These are phyloP conservation scores for Agonum fuliginosum DNA, from an alignment of 2,888 invertebrate genomes.

Conservation along the genomic window DNA sequence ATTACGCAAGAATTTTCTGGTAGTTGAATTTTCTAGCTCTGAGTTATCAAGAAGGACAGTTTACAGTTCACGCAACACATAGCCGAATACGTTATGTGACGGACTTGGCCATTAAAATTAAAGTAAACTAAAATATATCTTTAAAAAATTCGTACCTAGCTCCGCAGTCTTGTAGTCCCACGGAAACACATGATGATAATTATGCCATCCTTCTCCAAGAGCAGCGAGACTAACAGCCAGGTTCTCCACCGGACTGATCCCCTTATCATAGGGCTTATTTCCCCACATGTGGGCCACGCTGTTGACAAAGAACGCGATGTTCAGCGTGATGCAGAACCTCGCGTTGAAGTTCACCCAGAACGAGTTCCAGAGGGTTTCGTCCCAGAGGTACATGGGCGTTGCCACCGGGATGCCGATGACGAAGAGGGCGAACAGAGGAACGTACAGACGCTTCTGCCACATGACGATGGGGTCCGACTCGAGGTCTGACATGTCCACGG, in stretches of 20 bases:
- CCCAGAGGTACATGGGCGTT: conserved; percentile 90
- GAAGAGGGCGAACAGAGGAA: conserved; percentile 82
- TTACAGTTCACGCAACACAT: no score
- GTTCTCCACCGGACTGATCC: conserved; percentile 84
- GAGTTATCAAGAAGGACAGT: no score
- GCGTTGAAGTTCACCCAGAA: conserved; percentile 90
- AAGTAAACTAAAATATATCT: not conserved
- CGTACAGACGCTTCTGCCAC: conserved; percentile 83
- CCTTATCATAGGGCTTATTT: conserved; percentile 92
- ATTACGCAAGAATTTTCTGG: no score
- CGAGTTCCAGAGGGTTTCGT: conserved; percentile 84
- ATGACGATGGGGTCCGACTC: conserved; percentile 83
- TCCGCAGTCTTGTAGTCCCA: conserved; percentile 77
- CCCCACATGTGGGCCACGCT: conserved; percentile 96
- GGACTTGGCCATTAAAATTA: conserved; percentile 68
- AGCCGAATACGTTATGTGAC: no score
- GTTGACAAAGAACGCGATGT: conserved; percentile 96
- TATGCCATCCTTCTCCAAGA: conserved; percentile 89
- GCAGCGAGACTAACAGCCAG: conserved; percentile 84
- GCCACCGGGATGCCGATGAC: conserved; percentile 82
- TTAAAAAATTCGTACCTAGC: conserved; percentile 67
- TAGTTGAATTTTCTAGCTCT: no score
- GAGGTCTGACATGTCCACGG: conserved; percentile 83
- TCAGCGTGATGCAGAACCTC: conserved; percentile 89
- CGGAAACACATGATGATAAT: conserved; percentile 86